These are phyloP conservation scores for Irena cyanogastra DNA, from an alignment of 2,113 vertebrate genomes.

Conservation along the genomic window DNA sequence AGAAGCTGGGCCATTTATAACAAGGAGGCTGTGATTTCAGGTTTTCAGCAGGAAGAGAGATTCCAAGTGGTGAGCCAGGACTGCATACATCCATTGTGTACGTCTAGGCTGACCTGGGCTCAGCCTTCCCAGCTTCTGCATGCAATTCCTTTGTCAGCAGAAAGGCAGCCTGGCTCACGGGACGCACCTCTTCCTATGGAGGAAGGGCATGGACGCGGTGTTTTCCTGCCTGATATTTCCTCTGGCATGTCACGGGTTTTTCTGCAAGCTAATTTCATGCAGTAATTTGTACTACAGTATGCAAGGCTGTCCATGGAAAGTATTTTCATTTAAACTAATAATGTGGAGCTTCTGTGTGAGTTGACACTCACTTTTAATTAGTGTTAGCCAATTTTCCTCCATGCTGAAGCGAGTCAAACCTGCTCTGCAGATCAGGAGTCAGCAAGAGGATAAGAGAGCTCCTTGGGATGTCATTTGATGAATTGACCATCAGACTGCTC, in stretches of 20 bases:
- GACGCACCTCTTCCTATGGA: neutral
- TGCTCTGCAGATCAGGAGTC: neutral
- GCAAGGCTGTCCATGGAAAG: neutral
- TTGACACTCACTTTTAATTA: conserved; percentile 30
- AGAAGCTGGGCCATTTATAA: neutral
- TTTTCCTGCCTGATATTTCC: neutral
- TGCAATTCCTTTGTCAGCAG: neutral
- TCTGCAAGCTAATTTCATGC: neutral
- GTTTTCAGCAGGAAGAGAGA: neutral
- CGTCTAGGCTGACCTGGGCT: neutral
- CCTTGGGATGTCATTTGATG: neutral
- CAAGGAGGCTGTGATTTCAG: neutral
- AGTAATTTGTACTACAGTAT: neutral
- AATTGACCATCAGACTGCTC: neutral
- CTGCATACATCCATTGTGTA: neutral
- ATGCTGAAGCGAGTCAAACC: neutral
- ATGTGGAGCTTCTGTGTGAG: neutral
- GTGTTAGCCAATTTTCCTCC: neutral
- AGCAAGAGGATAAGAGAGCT: neutral
- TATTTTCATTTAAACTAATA: conserved; percentile 37
- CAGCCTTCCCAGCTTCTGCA: neutral
- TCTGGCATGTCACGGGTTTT: neutral
- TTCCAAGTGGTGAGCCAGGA: neutral
- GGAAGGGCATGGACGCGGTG: accelerated
- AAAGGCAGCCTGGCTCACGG: neutral